These are phyloP conservation scores for Callopanchax toddi DNA, from an alignment of 2,113 vertebrate genomes.

Conservation along the genomic window DNA sequence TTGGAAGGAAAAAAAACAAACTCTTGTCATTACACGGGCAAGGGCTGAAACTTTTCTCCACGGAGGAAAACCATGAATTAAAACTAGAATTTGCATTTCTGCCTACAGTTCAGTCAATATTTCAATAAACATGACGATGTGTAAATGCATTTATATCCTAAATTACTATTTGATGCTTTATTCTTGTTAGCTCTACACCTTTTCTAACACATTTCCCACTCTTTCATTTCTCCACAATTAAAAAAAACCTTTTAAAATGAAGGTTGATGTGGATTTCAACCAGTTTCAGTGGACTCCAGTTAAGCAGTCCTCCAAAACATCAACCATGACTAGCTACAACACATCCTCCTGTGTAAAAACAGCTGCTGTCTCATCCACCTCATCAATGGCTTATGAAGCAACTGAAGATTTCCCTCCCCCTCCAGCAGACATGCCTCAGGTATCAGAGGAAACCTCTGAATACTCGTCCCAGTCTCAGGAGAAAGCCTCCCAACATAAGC, in stretches of 20 bases:
- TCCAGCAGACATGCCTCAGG: constrained; percentile 71
- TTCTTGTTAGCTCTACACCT: no score
- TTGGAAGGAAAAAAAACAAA: constrained; percentile 24
- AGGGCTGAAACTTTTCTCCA: constrained; percentile 5
- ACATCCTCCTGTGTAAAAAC: constrained; percentile 56
- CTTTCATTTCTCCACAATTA: constrained; percentile 52
- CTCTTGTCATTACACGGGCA: background rate
- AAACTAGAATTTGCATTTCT: constrained; percentile 5
- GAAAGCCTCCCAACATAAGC: constrained; percentile 58
- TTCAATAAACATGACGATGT: no score
- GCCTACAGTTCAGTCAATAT: constrained; percentile 23
- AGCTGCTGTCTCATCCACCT: constrained; percentile 58
- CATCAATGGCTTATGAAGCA: constrained; percentile 55
- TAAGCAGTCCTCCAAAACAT: constrained; percentile 69
- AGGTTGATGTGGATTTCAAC: constrained; percentile 85
- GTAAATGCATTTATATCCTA: constrained; percentile 29
- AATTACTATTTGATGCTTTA: background rate
- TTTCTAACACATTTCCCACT: constrained; percentile 31
- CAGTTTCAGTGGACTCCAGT: constrained; percentile 81
- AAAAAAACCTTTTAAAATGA: constrained; percentile 15
- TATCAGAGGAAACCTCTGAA: constrained; percentile 67
- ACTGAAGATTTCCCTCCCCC: constrained; percentile 79
- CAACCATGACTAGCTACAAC: constrained; percentile 69
- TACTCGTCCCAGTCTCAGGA: constrained; percentile 73
- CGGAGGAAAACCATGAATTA: background rate